A percentile compares a stretch with the other conserved stretches of the same genome.
phyloP scores from a whole-genome alignment of 2,888 invertebrate species.

The Ramazzottius varieornatus region DNA sequence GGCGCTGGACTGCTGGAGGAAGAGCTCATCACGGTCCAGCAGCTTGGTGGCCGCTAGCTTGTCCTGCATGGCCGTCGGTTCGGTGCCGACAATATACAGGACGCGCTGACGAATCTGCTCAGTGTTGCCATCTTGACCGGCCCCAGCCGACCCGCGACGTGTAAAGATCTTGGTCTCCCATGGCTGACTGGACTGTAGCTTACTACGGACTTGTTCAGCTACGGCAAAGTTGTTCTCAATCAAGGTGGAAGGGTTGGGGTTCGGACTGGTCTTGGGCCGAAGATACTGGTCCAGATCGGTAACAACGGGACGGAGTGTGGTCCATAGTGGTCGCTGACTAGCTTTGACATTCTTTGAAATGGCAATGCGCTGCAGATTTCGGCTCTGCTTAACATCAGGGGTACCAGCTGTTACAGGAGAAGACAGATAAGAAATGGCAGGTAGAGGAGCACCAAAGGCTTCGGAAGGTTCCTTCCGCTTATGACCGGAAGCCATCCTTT shows the following conservation, averaged over 20 bases:
- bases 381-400: background rate
- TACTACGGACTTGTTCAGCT: background rate
- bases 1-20: background rate
- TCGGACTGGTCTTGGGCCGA: background rate
- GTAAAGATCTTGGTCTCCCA: background rate
- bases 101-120: background rate
- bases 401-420: background rate
- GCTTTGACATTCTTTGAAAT: background rate
- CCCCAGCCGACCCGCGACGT: background rate
- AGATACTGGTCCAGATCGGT: background rate
- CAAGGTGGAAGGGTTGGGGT: background rate
- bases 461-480: background rate
- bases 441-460: background rate
- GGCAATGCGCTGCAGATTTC: background rate
- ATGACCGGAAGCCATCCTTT: too few species aligned
- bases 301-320: background rate
- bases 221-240: background rate
- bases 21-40: constrained; percentile 2
- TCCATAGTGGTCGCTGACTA: background rate
- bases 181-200: background rate
- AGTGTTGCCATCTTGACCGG: background rate
- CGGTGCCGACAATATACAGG: background rate
- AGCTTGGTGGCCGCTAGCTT: background rate
- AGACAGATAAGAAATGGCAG: background rate
- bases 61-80: constrained; percentile 1